Evolutionary conservation across 53 echinoderm and acorn worm species (phyloP), one percentile per base, ranked within the genome.

Genomic region (Holothuria scabra): DNA sequence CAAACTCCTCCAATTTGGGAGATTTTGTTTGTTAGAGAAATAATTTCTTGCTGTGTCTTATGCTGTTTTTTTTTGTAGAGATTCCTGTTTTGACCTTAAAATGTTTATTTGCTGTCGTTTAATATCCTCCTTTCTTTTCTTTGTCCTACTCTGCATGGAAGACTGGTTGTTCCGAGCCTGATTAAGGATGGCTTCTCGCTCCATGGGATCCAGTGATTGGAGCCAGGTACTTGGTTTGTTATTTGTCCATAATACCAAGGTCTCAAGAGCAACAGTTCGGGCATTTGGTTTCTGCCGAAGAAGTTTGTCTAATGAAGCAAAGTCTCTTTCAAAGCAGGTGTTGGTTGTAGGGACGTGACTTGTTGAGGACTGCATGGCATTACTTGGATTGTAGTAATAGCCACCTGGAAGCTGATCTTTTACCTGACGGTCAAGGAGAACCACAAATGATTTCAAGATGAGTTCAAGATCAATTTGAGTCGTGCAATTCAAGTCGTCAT

Each of bases 321-420:
- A 89, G 60, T 89, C 84, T 1, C 89, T 72, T 55, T 92, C 86
- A 13, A 74, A 61, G 20, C 74, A 65, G 4, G 70, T 85, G 76
- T 92, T 92, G 4, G 92, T 85, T 60, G 89, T 75, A 8, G 92
- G 86, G 10, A 89, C 86, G 64, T 92, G 89, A 44, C 24, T 74
- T 22, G 78, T 56, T 57, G 57, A 37, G 29, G 41, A 25, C 55
- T 59, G 31, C 63, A 49, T 19, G 18, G 34, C 61, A 14, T 80
- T 34, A 16, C 63, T 34, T 46, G 87, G 83, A 21, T 34, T 20
- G 33, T 71, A 86, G 48, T 82, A 83, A 52, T 74, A 82, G 28
- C 90, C 86, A 21, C 87, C 90, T 65, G 48, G 29, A 5, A 90
- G 76, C 46, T 90, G 90, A 31, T 90, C 85, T 65, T 90, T 86